These are phyloP conservation scores for Andrena dorsata DNA, from an alignment of 2,888 invertebrate species.

Conservation along the genomic window DNA sequence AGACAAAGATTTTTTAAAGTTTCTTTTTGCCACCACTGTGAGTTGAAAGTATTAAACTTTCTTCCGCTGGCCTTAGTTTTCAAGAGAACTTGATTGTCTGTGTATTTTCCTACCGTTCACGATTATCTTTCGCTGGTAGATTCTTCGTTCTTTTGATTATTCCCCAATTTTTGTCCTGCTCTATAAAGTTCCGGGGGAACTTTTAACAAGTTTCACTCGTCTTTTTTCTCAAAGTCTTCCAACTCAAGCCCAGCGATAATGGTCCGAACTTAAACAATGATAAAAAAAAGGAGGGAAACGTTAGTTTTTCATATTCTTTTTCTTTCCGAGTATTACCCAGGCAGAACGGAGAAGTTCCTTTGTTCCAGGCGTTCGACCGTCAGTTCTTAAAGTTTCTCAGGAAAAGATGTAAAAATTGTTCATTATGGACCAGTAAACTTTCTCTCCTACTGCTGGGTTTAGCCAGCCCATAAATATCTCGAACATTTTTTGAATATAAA, in stretches of 20 bases:
- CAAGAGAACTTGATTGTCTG: too few relatives aligned
- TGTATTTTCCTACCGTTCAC: too few relatives aligned
- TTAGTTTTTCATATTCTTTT: slow-evolving; percentile 12
- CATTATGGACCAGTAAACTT: neutral
- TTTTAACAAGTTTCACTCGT: slow-evolving; percentile 30
- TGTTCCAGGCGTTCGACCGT: neutral
- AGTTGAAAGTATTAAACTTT: too few relatives aligned
- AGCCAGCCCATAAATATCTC: too few relatives aligned
- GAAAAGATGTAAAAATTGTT: slow-evolving; percentile 6
- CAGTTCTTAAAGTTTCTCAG: slow-evolving; percentile 12
- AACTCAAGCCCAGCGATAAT: slow-evolving; percentile 32
- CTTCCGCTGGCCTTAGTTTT: too few relatives aligned
- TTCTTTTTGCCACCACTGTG: too few relatives aligned
- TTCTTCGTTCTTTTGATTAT: slow-evolving; percentile 1
- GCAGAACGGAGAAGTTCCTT: slow-evolving; percentile 10
- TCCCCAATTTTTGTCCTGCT: neutral
- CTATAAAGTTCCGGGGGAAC: slow-evolving; percentile 6
- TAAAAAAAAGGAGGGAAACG: slow-evolving; percentile 16
- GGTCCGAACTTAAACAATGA: slow-evolving; percentile 39
- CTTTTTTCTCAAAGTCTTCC: slow-evolving; percentile 22
- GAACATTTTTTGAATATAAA: too few relatives aligned
- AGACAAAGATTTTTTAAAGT: too few relatives aligned
- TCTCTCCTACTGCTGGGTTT: too few relatives aligned
- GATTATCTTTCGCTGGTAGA: too few relatives aligned
- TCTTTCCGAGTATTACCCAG: slow-evolving; percentile 9